Percentiles rank a stretch among this genome's conserved stretches.
Conservation (phyloP, 2,797 vertebrate species). For the Diplodus sargus region DNA sequence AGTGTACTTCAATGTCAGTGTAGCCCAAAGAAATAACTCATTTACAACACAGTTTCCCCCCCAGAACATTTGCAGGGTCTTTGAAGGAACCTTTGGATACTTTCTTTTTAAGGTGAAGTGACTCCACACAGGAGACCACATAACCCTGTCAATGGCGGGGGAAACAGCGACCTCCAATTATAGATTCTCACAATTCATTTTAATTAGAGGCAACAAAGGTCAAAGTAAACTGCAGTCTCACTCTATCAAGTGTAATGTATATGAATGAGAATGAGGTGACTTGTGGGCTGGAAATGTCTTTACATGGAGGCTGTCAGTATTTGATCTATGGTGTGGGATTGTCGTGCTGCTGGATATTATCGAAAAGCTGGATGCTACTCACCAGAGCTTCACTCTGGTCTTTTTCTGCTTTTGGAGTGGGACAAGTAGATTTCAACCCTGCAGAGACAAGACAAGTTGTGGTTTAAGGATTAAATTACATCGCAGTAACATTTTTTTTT, state of each 20-base stretch:
- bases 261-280: not conserved
- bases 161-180: not conserved
- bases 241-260: slow-evolving; percentile 1
- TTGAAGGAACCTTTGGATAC: not conserved
- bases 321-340: slow-evolving; percentile 1
- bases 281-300: not conserved
- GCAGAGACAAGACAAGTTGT: slow-evolving; percentile 22
- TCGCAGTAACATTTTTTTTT: not conserved
- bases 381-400: slow-evolving; percentile 81
- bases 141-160: not conserved
- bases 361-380: slow-evolving; percentile 51
- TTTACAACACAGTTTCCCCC: slow-evolving; percentile 7
- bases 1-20: not conserved
- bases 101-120: not conserved
- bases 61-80: slow-evolving; percentile 5
- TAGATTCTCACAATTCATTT: not conserved
- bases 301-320: not conserved
- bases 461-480: slow-evolving; percentile 21
- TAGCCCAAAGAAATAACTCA: not conserved
- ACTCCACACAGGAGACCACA: not conserved
- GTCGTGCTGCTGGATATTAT: slow-evolving; percentile 1
- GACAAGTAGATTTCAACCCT: slow-evolving; percentile 79
- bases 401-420: slow-evolving; percentile 78
- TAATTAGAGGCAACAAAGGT: not conserved
- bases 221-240: not conserved